Evolutionary conservation across 2,888 invertebrate genomes (phyloP).

Genomic region (Rhingia rostrata): DNA sequence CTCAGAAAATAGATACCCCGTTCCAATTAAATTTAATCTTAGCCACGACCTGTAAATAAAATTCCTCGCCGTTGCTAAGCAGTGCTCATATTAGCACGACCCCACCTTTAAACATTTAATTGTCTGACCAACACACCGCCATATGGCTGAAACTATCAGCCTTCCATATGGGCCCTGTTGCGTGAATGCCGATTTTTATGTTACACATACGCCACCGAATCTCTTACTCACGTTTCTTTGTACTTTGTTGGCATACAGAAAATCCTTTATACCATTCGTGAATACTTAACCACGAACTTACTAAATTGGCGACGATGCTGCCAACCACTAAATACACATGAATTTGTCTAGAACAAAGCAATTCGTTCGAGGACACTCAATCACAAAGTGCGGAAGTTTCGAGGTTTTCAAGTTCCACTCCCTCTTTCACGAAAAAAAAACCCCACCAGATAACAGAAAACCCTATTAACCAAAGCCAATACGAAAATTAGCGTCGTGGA

Average conservation of each 20-base stretch:
- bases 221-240: neutral
- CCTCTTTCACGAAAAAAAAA: constrained; percentile 4
- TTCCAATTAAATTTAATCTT: no score
- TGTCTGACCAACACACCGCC: neutral
- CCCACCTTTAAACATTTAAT: no score
- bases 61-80: no score
- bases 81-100: no score
- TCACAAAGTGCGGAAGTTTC: constrained; percentile 54
- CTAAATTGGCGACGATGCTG: neutral
- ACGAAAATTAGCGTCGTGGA: constrained; percentile 25
- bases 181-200: neutral
- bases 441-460: neutral
- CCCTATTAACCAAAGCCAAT: neutral
- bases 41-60: no score
- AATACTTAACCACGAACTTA: neutral
- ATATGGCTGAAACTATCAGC: neutral
- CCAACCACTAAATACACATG: neutral
- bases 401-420: constrained; percentile 28
- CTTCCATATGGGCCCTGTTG: constrained; percentile 16
- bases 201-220: constrained; percentile 27
- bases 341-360: constrained; percentile 2
- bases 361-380: constrained; percentile 26
- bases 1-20: no score
- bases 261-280: neutral
- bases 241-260: neutral